phyloP scores from a whole-genome alignment of 2,113 vertebrate species.

The Rhodinocichla rosea region DNA sequence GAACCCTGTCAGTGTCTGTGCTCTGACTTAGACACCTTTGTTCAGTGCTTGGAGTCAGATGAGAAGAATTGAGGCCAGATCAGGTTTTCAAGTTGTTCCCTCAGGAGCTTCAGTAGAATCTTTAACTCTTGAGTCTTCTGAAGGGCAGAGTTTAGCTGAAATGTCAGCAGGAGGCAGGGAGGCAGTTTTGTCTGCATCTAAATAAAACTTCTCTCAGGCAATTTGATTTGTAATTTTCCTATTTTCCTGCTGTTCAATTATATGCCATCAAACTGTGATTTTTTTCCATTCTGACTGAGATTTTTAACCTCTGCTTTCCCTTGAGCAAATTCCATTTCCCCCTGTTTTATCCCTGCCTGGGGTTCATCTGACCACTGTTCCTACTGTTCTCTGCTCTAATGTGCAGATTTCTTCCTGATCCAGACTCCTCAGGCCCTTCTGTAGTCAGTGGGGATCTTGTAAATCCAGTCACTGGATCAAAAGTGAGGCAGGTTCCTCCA shows the following conservation, averaged over 20 bases:
- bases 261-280: background rate
- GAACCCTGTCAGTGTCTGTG: background rate
- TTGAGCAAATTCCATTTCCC: background rate
- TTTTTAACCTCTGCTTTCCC: background rate
- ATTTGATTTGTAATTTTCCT: background rate
- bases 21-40: slow-evolving; percentile 2
- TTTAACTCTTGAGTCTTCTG: slow-evolving; percentile 25
- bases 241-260: background rate
- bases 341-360: background rate
- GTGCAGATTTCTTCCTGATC: background rate
- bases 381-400: background rate
- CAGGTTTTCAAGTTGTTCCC: slow-evolving; percentile 21
- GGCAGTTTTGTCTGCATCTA: background rate
- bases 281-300: background rate
- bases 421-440: background rate
- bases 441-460: background rate
- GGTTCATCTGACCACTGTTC: background rate
- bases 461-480: background rate
- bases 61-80: slow-evolving; percentile 27
- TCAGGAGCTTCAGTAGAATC: background rate
- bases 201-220: background rate
- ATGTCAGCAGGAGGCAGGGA: background rate
- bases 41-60: background rate
- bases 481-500: background rate
- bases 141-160: background rate